These are phyloP conservation scores for Pogonomyrmex californicus DNA, from an alignment of 1,140 invertebrate genomes.

Conservation along the genomic window DNA sequence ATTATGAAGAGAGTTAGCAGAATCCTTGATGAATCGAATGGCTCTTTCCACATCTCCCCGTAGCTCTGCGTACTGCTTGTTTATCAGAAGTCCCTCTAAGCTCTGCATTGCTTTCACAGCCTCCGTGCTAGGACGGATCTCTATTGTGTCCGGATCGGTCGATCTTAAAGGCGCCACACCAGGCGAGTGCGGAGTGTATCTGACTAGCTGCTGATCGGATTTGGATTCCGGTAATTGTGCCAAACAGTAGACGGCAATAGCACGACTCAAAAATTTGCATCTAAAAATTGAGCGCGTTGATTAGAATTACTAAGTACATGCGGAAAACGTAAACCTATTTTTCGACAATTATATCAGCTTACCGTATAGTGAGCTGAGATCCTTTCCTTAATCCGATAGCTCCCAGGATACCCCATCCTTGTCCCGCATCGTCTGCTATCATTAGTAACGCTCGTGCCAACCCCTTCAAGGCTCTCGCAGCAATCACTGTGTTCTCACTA, in stretches of 20 bases:
- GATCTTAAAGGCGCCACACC: conserved; percentile 77
- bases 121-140: conserved; percentile 84
- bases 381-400: conserved; percentile 89
- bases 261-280: conserved; percentile 85
- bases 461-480: conserved; percentile 86
- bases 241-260: conserved; percentile 84
- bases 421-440: conserved; percentile 88
- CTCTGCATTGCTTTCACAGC: conserved; percentile 85
- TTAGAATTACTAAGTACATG: neutral
- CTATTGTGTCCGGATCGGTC: conserved; percentile 79
- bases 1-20: conserved; percentile 87
- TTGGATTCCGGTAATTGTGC: conserved; percentile 87
- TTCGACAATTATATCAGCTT: neutral
- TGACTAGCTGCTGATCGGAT: conserved; percentile 76
- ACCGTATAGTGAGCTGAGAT: conserved; percentile 88
- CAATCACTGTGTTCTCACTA: conserved; percentile 84
- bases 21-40: conserved; percentile 85
- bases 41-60: conserved; percentile 85
- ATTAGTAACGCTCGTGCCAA: conserved; percentile 86
- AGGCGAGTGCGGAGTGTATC: conserved; percentile 80
- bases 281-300: conserved; percentile 70
- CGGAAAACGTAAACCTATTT: neutral
- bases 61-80: conserved; percentile 85
- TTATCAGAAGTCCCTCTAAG: conserved; percentile 84
- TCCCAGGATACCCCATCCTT: conserved; percentile 89